Evolutionary conservation across 2,797 vertebrate genomes (phyloP).

Genomic region (Myotis daubentonii): DNA sequence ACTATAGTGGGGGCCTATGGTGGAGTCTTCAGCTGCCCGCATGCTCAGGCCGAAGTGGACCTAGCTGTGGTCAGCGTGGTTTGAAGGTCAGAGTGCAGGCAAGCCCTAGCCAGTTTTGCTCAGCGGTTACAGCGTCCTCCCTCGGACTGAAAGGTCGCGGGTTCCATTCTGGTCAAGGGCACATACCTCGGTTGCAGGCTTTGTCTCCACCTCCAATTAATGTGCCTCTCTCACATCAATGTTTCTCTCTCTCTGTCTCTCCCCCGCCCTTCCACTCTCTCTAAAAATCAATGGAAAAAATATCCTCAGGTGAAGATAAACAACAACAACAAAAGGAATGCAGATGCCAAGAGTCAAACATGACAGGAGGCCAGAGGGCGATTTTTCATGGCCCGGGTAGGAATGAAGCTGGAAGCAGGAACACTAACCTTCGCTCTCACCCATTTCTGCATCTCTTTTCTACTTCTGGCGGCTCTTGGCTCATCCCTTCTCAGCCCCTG

Average conservation of each 20-base stretch:
- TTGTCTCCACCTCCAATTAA: no score
- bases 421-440: fast-evolving
- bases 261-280: no score
- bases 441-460: neutral
- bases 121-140: no score
- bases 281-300: no score
- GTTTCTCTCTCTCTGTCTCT: no score
- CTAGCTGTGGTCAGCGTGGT: neutral
- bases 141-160: no score
- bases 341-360: neutral
- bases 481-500: neutral
- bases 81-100: neutral
- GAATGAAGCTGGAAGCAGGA: neutral
- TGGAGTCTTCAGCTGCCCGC: neutral
- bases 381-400: neutral
- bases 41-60: neutral
- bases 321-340: no score
- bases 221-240: no score
- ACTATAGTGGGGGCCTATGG: neutral
- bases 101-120: no score
- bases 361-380: neutral
- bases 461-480: neutral
- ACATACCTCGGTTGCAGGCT: no score
- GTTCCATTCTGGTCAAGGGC: no score
- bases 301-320: no score